phyloP scores from a whole-genome alignment of 2,113 vertebrate genomes.

The Tursiops truncatus region DNA sequence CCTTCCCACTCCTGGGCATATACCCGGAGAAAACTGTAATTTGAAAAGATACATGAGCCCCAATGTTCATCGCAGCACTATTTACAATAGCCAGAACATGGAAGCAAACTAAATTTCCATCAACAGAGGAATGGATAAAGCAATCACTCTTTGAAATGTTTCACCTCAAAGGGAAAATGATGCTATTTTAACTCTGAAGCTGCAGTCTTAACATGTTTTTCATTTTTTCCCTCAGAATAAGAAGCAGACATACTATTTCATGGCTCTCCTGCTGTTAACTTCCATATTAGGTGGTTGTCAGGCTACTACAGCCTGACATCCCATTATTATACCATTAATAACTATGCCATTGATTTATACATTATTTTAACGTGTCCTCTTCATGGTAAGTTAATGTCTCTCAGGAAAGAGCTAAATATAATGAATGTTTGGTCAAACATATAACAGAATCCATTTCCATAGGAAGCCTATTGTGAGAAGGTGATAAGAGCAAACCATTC shows the following conservation, averaged over 20 bases:
- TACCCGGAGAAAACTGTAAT: neutral
- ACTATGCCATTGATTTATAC: neutral
- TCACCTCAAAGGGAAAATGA: neutral
- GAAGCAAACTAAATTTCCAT: neutral
- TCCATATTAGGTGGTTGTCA: neutral
- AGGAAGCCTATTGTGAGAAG: neutral
- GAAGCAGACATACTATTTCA: neutral
- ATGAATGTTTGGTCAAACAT: conserved; percentile 1
- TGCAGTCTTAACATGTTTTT: neutral
- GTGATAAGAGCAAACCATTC: neutral
- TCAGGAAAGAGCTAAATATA: conserved; percentile 52
- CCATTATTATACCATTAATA: conserved; percentile 34
- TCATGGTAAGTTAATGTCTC: conserved; percentile 20
- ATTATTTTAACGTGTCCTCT: conserved; percentile 22
- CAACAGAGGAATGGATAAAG: neutral
- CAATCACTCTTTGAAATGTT: neutral
- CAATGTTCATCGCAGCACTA: neutral
- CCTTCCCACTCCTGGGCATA: neutral
- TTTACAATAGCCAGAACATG: neutral
- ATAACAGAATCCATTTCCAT: conserved; percentile 40
- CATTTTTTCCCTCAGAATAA: neutral
- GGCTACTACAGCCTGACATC: neutral
- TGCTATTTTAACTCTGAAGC: neutral
- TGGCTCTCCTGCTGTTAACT: neutral
- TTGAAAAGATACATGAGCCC: neutral